Percentiles rank a stretch among this genome's conserved stretches.
Evolutionary conservation across 2,797 vertebrate genomes (phyloP).

Genomic region (Zalophus californianus): DNA sequence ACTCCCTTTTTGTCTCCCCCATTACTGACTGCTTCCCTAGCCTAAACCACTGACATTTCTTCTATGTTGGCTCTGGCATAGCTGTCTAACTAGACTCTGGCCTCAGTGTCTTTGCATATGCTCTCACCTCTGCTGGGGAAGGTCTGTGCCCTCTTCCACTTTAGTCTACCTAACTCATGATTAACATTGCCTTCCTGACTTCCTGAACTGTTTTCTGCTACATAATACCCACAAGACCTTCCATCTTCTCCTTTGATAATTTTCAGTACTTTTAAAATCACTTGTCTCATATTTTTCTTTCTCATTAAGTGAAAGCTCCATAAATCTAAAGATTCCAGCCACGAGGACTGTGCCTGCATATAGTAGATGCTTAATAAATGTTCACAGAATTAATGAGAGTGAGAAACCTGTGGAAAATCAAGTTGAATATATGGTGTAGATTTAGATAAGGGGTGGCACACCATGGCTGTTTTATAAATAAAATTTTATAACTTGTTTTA

Average conservation of each 20-base stretch:
- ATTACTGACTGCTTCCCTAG: neutral
- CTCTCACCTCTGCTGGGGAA: neutral
- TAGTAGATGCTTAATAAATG: slow-evolving; percentile 1
- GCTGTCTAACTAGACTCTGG: neutral
- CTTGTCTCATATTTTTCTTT: slow-evolving; percentile 17
- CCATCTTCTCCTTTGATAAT: neutral
- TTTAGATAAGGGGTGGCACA: neutral
- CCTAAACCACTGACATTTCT: neutral
- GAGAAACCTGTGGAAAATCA: neutral
- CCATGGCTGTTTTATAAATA: slow-evolving; percentile 17
- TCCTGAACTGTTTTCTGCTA: neutral
- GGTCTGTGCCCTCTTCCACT: neutral
- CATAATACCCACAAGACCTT: neutral
- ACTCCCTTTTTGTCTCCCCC: neutral
- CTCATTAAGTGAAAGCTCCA: neutral
- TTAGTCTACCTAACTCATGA: neutral
- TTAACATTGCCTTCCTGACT: neutral
- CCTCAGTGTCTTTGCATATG: neutral
- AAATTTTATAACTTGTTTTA: slow-evolving; percentile 47
- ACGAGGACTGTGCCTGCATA: neutral
- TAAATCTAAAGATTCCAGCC: slow-evolving; percentile 23
- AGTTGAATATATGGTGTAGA: neutral
- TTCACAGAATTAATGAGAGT: neutral
- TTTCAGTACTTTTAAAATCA: neutral
- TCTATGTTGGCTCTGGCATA: neutral